phyloP scores from a whole-genome alignment of 1,140 invertebrate species.

The Eueides isabella region DNA sequence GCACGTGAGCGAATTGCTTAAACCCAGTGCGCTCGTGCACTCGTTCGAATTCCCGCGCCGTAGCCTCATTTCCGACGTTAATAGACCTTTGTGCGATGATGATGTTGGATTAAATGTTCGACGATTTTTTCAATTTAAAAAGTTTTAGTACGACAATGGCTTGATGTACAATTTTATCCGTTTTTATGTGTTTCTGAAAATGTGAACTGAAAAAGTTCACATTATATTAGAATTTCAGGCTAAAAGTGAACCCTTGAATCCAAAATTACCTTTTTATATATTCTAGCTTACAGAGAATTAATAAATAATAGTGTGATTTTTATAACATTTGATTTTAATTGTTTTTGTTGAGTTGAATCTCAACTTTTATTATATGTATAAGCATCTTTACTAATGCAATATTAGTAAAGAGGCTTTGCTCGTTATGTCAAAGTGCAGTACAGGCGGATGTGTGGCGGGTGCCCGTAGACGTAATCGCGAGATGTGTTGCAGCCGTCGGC shows the following conservation, averaged over 20 bases:
- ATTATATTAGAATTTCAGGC: neutral
- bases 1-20: slow-evolving; percentile 59
- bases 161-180: neutral
- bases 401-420: too few species aligned
- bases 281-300: too few species aligned
- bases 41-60: slow-evolving; percentile 59
- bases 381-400: too few species aligned
- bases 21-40: slow-evolving; percentile 45
- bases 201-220: neutral
- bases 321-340: too few species aligned
- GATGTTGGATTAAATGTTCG: slow-evolving; percentile 34
- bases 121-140: slow-evolving; percentile 11
- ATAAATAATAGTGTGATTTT: too few species aligned
- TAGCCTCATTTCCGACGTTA: slow-evolving; percentile 55
- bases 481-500: slow-evolving; percentile 41
- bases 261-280: too few species aligned
- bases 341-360: too few species aligned
- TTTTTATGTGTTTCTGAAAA: neutral
- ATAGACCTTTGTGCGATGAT: slow-evolving; percentile 55
- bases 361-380: too few species aligned
- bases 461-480: slow-evolving; percentile 35
- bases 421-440: neutral
- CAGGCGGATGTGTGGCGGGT: neutral
- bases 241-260: too few species aligned
- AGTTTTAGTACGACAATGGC: neutral